phyloP scores from a whole-genome alignment of 2,797 vertebrate genomes.

The Gymnodraco acuticeps region DNA sequence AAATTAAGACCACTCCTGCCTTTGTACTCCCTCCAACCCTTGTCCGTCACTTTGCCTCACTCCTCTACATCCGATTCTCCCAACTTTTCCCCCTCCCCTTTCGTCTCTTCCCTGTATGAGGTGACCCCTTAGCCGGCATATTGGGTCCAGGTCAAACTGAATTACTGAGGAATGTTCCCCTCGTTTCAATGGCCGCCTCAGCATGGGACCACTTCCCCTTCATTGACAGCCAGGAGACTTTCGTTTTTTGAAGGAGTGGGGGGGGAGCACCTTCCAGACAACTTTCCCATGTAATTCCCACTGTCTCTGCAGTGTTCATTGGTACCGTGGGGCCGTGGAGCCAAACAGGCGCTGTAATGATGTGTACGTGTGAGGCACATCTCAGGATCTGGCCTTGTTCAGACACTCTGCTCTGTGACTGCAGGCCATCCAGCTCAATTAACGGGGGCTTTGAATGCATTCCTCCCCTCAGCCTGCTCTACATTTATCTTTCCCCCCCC shows the following conservation, averaged over 20 bases:
- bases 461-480: constrained; percentile 62
- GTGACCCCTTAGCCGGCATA: constrained; percentile 66
- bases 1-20: constrained; percentile 35
- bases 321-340: constrained; percentile 50
- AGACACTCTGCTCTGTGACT: constrained; percentile 71
- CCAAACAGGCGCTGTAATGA: constrained; percentile 67
- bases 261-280: constrained; percentile 54
- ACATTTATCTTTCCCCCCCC: constrained; percentile 65
- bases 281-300: constrained; percentile 72
- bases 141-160: constrained; percentile 83
- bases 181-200: constrained; percentile 75
- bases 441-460: constrained; percentile 74
- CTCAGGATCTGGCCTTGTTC: constrained; percentile 65
- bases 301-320: constrained; percentile 49
- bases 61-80: constrained; percentile 60
- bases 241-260: constrained; percentile 61
- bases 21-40: constrained; percentile 32
- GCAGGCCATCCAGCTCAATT: constrained; percentile 79
- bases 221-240: constrained; percentile 75
- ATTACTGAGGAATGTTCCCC: constrained; percentile 83
- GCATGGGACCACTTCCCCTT: constrained; percentile 79
- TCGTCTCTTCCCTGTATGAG: constrained; percentile 49
- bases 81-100: constrained; percentile 36
- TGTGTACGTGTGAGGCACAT: constrained; percentile 71
- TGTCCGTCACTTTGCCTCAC: constrained; percentile 48